phyloP scores from a whole-genome alignment of 2,113 vertebrate genomes.

The Siphamia tubifer region DNA sequence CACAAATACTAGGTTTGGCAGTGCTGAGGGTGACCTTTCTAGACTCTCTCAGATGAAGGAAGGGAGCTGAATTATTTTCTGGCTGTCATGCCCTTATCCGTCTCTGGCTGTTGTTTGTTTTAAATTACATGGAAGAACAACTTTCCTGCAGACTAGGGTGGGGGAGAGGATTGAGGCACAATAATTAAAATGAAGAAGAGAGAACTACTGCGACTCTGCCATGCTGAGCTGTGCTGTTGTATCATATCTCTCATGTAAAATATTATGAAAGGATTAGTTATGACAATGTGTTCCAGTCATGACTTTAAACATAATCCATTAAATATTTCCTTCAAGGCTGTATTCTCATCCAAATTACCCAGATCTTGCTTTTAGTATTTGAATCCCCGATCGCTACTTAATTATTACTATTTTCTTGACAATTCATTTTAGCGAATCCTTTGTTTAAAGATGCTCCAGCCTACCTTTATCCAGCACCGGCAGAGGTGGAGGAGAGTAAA shows the following conservation, averaged over 20 bases:
- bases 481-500: conserved; percentile 24
- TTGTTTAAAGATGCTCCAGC: not conserved
- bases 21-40: conserved; percentile 68
- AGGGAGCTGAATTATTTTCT: conserved; percentile 59
- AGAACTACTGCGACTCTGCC: conserved; percentile 17
- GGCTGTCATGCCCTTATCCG: conserved; percentile 67
- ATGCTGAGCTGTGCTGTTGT: conserved; percentile 38
- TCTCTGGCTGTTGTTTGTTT: conserved; percentile 71
- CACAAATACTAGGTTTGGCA: conserved; percentile 48
- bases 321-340: conserved; percentile 26
- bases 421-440: not conserved
- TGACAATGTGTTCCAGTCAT: conserved; percentile 33
- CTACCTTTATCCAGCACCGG: not conserved
- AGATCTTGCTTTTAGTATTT: conserved; percentile 19
- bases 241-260: conserved; percentile 57
- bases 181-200: conserved; percentile 61
- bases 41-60: conserved; percentile 58
- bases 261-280: conserved; percentile 55
- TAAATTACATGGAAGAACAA: conserved; percentile 69
- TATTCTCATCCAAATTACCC: conserved; percentile 15
- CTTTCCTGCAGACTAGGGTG: conserved; percentile 31
- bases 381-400: conserved; percentile 20
- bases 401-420: conserved; percentile 17
- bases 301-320: conserved; percentile 41
- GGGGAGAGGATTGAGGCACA: conserved; percentile 51